These are phyloP conservation scores for Danaus melanippus DNA, from an alignment of 1,140 invertebrate species.

Conservation along the genomic window DNA sequence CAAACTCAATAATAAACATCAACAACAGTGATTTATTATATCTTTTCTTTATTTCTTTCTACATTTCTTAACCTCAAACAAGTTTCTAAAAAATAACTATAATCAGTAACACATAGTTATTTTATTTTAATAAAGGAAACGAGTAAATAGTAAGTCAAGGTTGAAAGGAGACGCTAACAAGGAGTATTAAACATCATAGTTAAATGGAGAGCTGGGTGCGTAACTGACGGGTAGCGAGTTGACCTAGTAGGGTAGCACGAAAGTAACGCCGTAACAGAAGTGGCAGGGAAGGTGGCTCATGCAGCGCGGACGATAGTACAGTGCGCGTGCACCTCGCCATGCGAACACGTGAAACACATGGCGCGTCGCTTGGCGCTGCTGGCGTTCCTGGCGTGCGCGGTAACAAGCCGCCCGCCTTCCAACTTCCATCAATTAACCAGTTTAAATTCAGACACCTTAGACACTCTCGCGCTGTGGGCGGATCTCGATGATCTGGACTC, in stretches of 20 bases:
- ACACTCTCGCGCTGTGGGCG: constrained; percentile 46
- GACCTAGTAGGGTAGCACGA: constrained; percentile 55
- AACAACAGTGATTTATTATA: no score
- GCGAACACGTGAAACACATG: constrained; percentile 63
- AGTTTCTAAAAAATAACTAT: constrained; percentile 3
- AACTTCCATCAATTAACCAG: constrained; percentile 17
- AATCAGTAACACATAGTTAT: neutral
- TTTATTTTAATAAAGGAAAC: no score
- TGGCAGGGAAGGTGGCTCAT: constrained; percentile 56
- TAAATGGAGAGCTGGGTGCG: constrained; percentile 27
- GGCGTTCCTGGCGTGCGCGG: constrained; percentile 49
- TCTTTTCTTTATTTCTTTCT: neutral
- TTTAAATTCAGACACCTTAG: constrained; percentile 32
- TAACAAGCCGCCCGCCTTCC: constrained; percentile 30
- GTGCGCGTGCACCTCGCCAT: constrained; percentile 67
- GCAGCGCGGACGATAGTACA: constrained; percentile 34
- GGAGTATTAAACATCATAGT: constrained; percentile 25
- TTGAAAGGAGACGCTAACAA: constrained; percentile 14
- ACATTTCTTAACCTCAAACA: constrained; percentile 2
- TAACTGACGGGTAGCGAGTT: constrained; percentile 30
- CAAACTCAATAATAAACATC: no score
- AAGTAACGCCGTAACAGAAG: constrained; percentile 59
- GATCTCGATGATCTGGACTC: constrained; percentile 52
- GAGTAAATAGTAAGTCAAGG: constrained; percentile 4
- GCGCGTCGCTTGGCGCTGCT: constrained; percentile 67